Evolutionary conservation across 2,888 invertebrate genomes (phyloP).

Genomic region (Rhorus exstirpatorius): DNA sequence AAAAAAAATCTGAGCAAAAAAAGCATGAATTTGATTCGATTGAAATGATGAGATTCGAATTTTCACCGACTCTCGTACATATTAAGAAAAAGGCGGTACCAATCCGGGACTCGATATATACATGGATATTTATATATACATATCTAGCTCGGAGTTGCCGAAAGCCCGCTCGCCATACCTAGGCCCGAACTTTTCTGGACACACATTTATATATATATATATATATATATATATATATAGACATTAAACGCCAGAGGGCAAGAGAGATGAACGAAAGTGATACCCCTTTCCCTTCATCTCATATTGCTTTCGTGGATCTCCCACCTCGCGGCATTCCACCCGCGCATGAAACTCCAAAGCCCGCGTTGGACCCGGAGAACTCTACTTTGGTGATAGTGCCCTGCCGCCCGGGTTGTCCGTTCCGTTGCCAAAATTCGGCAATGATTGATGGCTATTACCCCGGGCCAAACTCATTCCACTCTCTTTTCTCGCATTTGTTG

Average conservation of each 20-base stretch:
- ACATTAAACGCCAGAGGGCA: slow-evolving; percentile 39
- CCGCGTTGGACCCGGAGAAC: slow-evolving; percentile 82
- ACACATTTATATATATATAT: no score
- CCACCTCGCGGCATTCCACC: slow-evolving; percentile 48
- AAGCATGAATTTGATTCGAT: no score
- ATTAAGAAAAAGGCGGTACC: slow-evolving; percentile 28
- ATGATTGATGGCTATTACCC: slow-evolving; percentile 86
- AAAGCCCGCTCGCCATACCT: slow-evolving; percentile 44
- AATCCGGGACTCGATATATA: background rate
- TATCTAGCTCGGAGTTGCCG: slow-evolving; percentile 12
- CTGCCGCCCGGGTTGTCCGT: slow-evolving; percentile 85
- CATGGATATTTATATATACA: background rate
- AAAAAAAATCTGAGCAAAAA: no score
- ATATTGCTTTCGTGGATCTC: slow-evolving; percentile 51
- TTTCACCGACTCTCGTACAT: no score
- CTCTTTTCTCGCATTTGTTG: background rate
- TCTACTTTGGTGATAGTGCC: slow-evolving; percentile 84
- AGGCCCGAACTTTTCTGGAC: slow-evolving; percentile 81
- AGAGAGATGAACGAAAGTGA: slow-evolving; percentile 38
- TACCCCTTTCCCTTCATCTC: slow-evolving; percentile 50
- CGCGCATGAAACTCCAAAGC: slow-evolving; percentile 51
- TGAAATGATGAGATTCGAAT: no score
- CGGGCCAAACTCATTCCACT: slow-evolving; percentile 80
- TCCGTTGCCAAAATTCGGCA: slow-evolving; percentile 85
- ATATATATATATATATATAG: no score